phyloP scores from a whole-genome alignment of 2,113 vertebrate genomes.

The Stegastes partitus region DNA sequence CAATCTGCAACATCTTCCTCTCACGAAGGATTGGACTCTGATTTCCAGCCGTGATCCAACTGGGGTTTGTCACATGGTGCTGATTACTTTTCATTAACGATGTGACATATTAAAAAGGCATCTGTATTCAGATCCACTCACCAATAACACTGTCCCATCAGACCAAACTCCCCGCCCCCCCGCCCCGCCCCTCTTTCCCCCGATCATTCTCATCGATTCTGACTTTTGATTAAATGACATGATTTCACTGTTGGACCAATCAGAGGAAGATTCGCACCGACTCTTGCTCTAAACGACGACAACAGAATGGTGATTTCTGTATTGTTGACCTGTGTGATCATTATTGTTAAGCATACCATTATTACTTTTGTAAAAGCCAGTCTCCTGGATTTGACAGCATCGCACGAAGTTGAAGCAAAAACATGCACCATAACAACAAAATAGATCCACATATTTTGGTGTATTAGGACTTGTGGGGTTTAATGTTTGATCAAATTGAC shows the following conservation, averaged over 20 bases:
- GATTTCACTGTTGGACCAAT: slow-evolving; percentile 65
- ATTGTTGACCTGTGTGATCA: slow-evolving; percentile 41
- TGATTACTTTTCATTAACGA: slow-evolving; percentile 45
- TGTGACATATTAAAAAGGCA: slow-evolving; percentile 22
- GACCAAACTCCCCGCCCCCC: neutral
- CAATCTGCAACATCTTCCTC: slow-evolving; percentile 44
- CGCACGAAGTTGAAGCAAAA: neutral
- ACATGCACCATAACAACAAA: neutral
- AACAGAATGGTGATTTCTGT: slow-evolving; percentile 44
- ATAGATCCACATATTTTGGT: neutral
- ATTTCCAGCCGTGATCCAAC: slow-evolving; percentile 52
- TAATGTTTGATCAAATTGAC: neutral
- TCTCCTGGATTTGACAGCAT: slow-evolving; percentile 56
- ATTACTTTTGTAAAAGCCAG: slow-evolving; percentile 64
- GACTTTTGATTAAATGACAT: slow-evolving; percentile 18
- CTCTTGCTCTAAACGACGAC: slow-evolving; percentile 40
- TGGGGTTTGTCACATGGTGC: slow-evolving; percentile 69
- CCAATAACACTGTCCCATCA: slow-evolving; percentile 7
- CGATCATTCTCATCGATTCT: slow-evolving; percentile 23
- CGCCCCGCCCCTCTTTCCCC: neutral
- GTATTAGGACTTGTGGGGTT: neutral
- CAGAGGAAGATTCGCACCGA: slow-evolving; percentile 44
- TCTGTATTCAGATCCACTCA: slow-evolving; percentile 16
- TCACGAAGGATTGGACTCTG: slow-evolving; percentile 56
- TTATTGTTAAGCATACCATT: slow-evolving; percentile 32